Conservation (phyloP, 2,888 invertebrate genomes). For the Lepidonotus clava region DNA sequence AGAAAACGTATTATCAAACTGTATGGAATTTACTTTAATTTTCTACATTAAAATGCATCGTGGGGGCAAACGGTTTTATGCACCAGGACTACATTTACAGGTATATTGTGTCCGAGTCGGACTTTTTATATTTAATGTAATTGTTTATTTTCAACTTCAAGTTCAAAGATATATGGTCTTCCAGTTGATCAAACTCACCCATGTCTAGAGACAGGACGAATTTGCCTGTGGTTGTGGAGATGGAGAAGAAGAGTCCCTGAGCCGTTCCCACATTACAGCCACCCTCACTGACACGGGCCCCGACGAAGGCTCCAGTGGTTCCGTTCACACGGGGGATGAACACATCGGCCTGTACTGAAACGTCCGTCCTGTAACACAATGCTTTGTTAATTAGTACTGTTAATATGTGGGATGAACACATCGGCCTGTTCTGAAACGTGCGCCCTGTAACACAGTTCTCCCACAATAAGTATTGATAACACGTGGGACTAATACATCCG, state of each 20-base stretch:
- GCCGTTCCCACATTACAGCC: slow-evolving; percentile 72
- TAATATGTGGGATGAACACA: slow-evolving; percentile 66
- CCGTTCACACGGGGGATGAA: slow-evolving; percentile 69
- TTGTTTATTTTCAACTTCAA: no score
- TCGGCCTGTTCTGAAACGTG: slow-evolving; percentile 49
- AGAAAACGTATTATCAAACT: not conserved
- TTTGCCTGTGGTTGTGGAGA: slow-evolving; percentile 54
- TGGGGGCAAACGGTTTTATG: no score
- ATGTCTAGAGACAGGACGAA: slow-evolving; percentile 68
- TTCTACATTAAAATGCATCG: no score
- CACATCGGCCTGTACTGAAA: slow-evolving; percentile 50
- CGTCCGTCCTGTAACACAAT: slow-evolving; percentile 38
- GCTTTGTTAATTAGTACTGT: no score
- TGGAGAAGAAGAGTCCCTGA: slow-evolving; percentile 74
- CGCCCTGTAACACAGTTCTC: slow-evolving; percentile 12
- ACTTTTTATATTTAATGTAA: no score
- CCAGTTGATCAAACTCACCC: no score
- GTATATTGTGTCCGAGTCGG: no score
- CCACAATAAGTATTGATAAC: slow-evolving; percentile 72
- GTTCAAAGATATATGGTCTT: not conserved
- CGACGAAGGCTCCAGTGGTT: slow-evolving; percentile 74
- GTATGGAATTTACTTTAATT: no score
- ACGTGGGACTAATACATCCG: slow-evolving; percentile 61
- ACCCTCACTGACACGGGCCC: slow-evolving; percentile 72
- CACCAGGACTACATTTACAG: no score